A percentile compares a stretch with the other conserved stretches of the same genome.
phyloP scores from a whole-genome alignment of 1,140 invertebrate species.

The Penaeus vannamei region DNA sequence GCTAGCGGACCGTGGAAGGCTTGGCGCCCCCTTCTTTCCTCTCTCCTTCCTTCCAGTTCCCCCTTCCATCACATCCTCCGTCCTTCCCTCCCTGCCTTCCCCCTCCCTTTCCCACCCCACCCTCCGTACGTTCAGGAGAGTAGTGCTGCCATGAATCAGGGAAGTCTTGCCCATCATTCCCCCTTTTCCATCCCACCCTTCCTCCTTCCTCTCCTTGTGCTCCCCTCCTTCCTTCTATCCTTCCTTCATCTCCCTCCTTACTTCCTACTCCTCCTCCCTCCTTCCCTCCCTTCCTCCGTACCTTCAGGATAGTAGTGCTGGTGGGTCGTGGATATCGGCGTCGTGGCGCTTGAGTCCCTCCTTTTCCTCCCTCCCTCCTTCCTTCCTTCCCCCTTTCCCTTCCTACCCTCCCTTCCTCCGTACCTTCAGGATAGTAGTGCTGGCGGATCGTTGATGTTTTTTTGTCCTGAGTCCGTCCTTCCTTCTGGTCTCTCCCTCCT shows the following conservation, averaged over 20 bases:
- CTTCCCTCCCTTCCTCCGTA: background rate
- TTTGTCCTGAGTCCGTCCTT: too few species aligned
- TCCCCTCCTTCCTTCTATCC: background rate
- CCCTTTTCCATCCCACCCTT: background rate
- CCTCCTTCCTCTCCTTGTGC: background rate
- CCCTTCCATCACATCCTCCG: background rate
- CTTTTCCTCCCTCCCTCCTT: too few species aligned
- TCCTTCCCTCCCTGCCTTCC: background rate
- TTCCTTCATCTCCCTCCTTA: background rate
- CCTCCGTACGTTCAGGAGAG: too few species aligned
- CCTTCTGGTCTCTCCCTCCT: too few species aligned
- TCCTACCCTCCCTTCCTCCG: too few species aligned
- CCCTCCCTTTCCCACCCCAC: background rate
- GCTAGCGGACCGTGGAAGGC: too few species aligned
- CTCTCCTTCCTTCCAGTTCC: too few species aligned
- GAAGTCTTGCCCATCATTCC: background rate
- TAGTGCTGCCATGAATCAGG: too few species aligned
- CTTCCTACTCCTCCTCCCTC: background rate
- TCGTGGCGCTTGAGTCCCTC: conserved; percentile 80
- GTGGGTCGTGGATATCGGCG: conserved; percentile 82
- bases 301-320: conserved; percentile 74
- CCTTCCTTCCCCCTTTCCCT: too few species aligned
- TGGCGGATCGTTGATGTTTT: background rate
- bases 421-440: background rate
- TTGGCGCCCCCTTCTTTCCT: too few species aligned